Base-by-base conservation (phyloP, 2,888 invertebrate genomes). In the Geotrupes spiniger region DNA sequence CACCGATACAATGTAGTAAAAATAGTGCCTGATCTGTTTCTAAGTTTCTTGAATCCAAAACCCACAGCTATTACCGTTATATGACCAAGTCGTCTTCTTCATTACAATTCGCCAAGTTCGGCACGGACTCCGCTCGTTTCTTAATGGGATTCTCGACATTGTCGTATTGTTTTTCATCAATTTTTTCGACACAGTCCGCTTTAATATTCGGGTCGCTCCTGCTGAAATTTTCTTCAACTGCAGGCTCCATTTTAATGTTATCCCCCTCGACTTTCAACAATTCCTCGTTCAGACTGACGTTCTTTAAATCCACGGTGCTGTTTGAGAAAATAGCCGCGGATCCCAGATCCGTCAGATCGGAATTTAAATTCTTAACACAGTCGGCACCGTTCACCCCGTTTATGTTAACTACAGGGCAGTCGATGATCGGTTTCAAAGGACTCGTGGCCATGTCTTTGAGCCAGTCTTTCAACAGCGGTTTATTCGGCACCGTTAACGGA, bases 271-370 rank as follows among this genome's bases (percentile, higher is more conserved):
- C 77, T 69, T 80, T 78, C 21, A 83, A 64, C 42, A 86, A 70
- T 61, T 85, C 85, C 62, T 92, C 91, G 65, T 90, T 91, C 8
- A 92, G 76, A 44, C 85, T 87, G 4, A 89, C 87, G 62, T 88
- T 89, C 61, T 89, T 88, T 40, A 90, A 73, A 64, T 87, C 89
- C 1, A 89, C 90, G 8, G 89, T 88, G 65, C 92, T 92, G 66
- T 93, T 92, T 1, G 90, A 89, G 70, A 92, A 89, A 51, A 92
- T 83, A 1, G 89, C 86, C 5, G 87, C 84, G 2, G 85, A 81
- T 73, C 48, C 62, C 47, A 47, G 40, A 25, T 40, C 46, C 8
- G 42, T 40, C 4, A 37, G 37, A 27, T 51, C 54, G 15, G 39
- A 39, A 2, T 36, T 21, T 29, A 36, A 28, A 39, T 12, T 27